phyloP scores from a whole-genome alignment of 2,113 vertebrate genomes.

The Orycteropus afer region DNA sequence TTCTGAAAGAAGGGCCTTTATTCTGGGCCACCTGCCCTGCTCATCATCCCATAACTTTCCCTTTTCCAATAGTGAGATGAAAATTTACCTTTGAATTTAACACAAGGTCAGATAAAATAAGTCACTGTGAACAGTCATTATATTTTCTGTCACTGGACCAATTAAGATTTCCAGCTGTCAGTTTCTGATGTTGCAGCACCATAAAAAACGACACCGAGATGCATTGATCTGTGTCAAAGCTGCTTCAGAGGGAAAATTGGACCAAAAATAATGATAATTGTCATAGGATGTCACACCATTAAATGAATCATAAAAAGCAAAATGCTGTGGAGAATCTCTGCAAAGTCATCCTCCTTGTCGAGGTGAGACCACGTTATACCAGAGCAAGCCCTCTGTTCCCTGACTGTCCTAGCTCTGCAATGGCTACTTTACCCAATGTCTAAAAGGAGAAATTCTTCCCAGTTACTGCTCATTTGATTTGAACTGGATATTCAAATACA shows the following conservation, averaged over 20 bases:
- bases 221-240: conserved; percentile 86
- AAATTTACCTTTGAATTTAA: conserved; percentile 83
- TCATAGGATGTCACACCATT: conserved; percentile 73
- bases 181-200: conserved; percentile 69
- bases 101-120: conserved; percentile 84
- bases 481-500: background rate
- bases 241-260: conserved; percentile 75
- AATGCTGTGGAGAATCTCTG: conserved; percentile 46
- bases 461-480: conserved; percentile 6
- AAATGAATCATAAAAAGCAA: conserved; percentile 77
- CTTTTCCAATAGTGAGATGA: conserved; percentile 70
- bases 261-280: conserved; percentile 81
- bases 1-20: conserved; percentile 31
- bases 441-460: background rate
- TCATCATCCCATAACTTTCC: background rate
- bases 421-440: background rate
- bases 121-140: conserved; percentile 78
- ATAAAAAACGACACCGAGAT: conserved; percentile 84
- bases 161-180: conserved; percentile 88
- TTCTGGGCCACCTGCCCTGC: conserved; percentile 24
- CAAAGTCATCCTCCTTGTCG: background rate
- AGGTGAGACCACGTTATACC: background rate
- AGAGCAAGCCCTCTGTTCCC: conserved; percentile 34
- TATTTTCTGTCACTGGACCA: conserved; percentile 84
- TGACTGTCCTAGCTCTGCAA: background rate